phyloP scores from a whole-genome alignment of 2,113 vertebrate genomes.

The Crotalus tigris region DNA sequence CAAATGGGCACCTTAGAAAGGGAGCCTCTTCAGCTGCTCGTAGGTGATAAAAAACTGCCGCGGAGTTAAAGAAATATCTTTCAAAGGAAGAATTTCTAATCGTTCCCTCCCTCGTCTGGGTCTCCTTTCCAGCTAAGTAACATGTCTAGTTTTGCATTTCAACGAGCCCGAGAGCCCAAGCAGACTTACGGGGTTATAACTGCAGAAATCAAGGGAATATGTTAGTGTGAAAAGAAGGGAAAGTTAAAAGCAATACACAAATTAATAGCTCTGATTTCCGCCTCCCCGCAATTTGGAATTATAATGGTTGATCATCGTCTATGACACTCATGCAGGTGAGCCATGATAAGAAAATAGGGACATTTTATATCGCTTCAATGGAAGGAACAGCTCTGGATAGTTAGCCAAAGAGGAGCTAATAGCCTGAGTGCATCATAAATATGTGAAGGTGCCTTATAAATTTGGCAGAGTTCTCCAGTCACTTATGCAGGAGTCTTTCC shows the following conservation, averaged over 20 bases:
- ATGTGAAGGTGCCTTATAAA: not conserved
- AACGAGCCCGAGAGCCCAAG: not conserved
- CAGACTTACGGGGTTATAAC: not conserved
- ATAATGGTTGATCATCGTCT: not conserved
- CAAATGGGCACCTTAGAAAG: conserved; percentile 73
- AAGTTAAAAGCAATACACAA: not conserved
- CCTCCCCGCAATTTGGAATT: not conserved
- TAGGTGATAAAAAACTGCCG: conserved; percentile 96
- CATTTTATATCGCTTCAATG: not conserved
- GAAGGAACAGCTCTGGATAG: not conserved
- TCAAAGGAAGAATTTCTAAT: not conserved
- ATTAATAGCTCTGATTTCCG: not conserved
- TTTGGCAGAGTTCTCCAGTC: not conserved
- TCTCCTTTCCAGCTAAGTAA: not conserved
- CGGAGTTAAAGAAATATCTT: conserved; percentile 68
- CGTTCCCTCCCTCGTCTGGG: not conserved
- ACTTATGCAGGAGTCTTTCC: not conserved
- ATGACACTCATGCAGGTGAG: not conserved
- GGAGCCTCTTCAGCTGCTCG: conserved; percentile 92
- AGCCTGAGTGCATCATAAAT: not conserved
- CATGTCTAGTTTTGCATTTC: not conserved
- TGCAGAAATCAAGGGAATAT: not conserved
- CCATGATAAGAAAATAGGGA: not conserved
- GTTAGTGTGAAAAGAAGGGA: not conserved
- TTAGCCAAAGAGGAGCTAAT: not conserved